Conservation (phyloP, 2,113 vertebrate species). For the Eudyptes chrysolophus region DNA sequence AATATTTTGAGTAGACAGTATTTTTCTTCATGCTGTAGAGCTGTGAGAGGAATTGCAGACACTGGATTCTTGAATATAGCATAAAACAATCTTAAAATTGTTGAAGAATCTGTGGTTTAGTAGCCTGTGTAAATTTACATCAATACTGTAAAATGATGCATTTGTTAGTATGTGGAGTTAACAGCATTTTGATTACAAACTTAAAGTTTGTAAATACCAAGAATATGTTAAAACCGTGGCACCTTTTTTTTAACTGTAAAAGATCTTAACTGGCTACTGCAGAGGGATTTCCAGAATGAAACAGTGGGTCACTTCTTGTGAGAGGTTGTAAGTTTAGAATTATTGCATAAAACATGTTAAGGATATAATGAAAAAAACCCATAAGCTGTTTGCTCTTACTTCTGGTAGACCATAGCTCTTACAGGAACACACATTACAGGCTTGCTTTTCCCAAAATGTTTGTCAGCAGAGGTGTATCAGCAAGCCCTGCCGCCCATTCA, state of each 20-base stretch:
- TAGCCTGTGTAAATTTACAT: background rate
- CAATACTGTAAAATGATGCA: background rate
- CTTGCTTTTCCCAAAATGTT: background rate
- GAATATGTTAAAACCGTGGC: background rate
- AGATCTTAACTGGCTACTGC: background rate
- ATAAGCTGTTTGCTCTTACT: background rate
- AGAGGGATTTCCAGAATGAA: background rate
- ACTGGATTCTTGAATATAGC: background rate
- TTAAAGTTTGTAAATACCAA: background rate
- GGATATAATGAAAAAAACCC: background rate
- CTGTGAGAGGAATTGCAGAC: background rate
- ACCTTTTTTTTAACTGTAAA: background rate
- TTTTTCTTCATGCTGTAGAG: background rate
- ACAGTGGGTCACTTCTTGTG: background rate
- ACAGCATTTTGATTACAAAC: background rate
- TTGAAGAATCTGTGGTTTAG: background rate
- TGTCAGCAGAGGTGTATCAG: background rate
- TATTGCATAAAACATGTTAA: background rate
- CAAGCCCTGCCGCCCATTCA: background rate
- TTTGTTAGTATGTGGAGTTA: background rate
- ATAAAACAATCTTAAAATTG: background rate
- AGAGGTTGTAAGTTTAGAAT: background rate
- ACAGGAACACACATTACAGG: rapidly evolving
- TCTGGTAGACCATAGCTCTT: background rate
- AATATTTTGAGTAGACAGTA: background rate